Conservation (phyloP, 1,140 invertebrate species). For the Batillaria attramentaria region DNA sequence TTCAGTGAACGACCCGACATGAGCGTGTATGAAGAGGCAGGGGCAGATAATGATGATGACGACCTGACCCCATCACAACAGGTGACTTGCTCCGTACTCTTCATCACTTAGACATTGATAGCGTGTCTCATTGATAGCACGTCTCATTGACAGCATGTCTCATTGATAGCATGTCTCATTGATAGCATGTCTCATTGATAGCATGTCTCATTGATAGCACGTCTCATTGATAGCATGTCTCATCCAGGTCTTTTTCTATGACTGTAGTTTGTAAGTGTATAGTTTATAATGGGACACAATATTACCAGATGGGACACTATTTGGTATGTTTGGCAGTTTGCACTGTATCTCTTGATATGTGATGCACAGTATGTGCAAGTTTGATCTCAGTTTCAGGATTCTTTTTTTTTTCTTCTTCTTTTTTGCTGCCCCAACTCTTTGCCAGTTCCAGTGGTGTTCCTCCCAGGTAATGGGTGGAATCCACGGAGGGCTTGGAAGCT, state of each 20-base stretch:
- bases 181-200: not conserved
- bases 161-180: not conserved
- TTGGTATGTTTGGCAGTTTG: too few relatives aligned
- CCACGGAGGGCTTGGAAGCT: too few relatives aligned
- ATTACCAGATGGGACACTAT: not conserved
- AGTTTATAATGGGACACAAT: not conserved
- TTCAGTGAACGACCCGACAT: slow-evolving; percentile 20
- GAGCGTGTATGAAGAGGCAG: slow-evolving; percentile 16
- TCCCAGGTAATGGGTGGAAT: too few relatives aligned
- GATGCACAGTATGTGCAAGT: not conserved
- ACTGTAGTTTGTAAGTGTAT: not conserved
- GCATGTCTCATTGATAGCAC: not conserved
- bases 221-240: too few relatives aligned
- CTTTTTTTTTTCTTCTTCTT: not conserved
- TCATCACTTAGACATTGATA: not conserved
- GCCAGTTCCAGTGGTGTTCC: too few relatives aligned
- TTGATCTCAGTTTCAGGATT: not conserved
- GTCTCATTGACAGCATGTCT: not conserved
- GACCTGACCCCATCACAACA: slow-evolving; percentile 21
- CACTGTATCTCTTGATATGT: too few relatives aligned
- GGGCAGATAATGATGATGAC: slow-evolving; percentile 8
- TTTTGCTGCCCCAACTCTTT: too few relatives aligned
- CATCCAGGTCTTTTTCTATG: not conserved
- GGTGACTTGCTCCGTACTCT: not conserved
- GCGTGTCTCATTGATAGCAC: not conserved